Conservation (phyloP, 2,113 vertebrate genomes). For the Zapus hudsonius region DNA sequence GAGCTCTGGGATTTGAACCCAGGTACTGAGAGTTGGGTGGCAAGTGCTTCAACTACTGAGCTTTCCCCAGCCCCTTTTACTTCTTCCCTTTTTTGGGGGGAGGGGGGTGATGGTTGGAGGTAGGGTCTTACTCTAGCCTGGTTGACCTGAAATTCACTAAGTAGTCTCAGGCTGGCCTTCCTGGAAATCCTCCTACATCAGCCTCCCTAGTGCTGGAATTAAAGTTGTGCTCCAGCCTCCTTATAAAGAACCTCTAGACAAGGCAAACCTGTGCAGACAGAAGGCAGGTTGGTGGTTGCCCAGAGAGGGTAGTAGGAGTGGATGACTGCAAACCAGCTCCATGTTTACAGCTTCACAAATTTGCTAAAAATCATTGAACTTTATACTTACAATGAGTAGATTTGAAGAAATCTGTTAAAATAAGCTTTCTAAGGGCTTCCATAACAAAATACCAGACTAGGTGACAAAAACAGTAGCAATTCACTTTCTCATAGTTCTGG, state of each 20-base stretch:
- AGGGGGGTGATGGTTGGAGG: too few relatives aligned
- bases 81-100: too few relatives aligned
- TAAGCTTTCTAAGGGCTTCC: not conserved
- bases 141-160: too few relatives aligned
- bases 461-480: not conserved
- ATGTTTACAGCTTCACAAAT: not conserved
- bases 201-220: too few relatives aligned
- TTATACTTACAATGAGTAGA: not conserved
- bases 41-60: too few relatives aligned
- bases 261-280: not conserved
- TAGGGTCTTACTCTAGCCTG: too few relatives aligned
- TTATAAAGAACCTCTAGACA: not conserved
- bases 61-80: too few relatives aligned
- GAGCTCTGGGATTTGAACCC: too few relatives aligned
- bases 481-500: not conserved
- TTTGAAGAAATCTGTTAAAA: not conserved
- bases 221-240: too few relatives aligned
- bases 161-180: too few relatives aligned
- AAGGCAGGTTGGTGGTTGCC: not conserved
- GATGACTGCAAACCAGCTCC: not conserved
- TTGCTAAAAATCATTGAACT: not conserved
- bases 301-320: not conserved
- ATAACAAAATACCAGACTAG: not conserved
- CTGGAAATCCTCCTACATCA: too few relatives aligned
- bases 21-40: too few relatives aligned